Evolutionary conservation across 2,888 invertebrate species (phyloP).

Genomic region (Anorthoa munda): DNA sequence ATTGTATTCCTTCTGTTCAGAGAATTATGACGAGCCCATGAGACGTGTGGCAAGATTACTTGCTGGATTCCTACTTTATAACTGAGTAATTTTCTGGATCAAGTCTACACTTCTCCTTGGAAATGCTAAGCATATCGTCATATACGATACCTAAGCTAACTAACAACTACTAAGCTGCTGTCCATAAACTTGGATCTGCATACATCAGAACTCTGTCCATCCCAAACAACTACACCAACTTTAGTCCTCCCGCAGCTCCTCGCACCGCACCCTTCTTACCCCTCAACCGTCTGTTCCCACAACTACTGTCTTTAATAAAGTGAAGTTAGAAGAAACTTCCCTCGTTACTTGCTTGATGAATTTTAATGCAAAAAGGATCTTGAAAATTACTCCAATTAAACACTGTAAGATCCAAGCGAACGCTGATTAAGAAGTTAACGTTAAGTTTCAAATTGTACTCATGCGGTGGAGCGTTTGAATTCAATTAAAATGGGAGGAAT

Average conservation of each 20-base stretch:
- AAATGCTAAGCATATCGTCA: background rate
- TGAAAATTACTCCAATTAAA: conserved; percentile 63
- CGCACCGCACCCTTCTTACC: background rate
- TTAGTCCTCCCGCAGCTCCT: background rate
- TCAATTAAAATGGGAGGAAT: conserved; percentile 16
- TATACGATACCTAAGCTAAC: background rate
- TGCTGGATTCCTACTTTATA: background rate
- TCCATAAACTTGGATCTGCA: conserved; percentile 24
- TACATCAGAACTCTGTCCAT: conserved; percentile 25
- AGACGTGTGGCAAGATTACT: background rate
- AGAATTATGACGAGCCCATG: background rate
- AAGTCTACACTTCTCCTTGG: background rate
- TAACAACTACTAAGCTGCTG: conserved; percentile 16
- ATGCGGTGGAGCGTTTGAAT: conserved; percentile 19
- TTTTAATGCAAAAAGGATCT: conserved; percentile 68
- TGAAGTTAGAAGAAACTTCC: conserved; percentile 61
- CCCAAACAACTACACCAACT: conserved; percentile 19
- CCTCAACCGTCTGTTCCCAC: conserved; percentile 20
- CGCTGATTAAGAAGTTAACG: conserved; percentile 43
- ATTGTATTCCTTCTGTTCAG: background rate
- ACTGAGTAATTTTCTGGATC: background rate
- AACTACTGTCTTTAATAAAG: conserved; percentile 46
- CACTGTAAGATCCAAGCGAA: conserved; percentile 47
- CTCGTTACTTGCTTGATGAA: conserved; percentile 71
- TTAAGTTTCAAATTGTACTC: conserved; percentile 34